Evolutionary conservation across 2,888 invertebrate species (phyloP).

Genomic region (Tinea semifulvella): DNA sequence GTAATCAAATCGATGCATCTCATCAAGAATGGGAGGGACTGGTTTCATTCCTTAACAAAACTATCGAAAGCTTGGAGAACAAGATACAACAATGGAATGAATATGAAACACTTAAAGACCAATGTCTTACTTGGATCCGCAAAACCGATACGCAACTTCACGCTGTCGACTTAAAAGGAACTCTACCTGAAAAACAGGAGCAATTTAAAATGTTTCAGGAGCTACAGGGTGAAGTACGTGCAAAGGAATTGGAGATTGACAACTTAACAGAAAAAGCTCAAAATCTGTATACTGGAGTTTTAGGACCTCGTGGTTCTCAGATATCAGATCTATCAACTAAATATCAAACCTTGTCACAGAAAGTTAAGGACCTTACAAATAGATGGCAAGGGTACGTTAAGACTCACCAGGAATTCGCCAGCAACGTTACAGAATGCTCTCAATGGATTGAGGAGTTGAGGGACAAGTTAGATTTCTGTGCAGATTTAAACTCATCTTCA

Average conservation of each 20-base stretch:
- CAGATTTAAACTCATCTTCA: slow-evolving; percentile 81
- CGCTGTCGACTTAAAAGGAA: slow-evolving; percentile 86
- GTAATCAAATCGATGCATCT: slow-evolving; percentile 86
- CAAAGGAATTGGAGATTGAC: slow-evolving; percentile 92
- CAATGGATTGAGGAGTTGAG: slow-evolving; percentile 86
- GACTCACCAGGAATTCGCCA: slow-evolving; percentile 88
- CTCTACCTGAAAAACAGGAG: slow-evolving; percentile 82
- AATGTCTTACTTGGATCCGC: slow-evolving; percentile 86
- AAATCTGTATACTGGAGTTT: slow-evolving; percentile 76
- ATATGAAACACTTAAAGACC: slow-evolving; percentile 87
- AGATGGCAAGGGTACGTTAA: slow-evolving; percentile 94
- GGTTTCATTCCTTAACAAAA: slow-evolving; percentile 77
- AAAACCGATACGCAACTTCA: slow-evolving; percentile 89
- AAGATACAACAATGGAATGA: slow-evolving; percentile 92
- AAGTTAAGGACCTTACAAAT: slow-evolving; percentile 88
- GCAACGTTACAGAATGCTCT: slow-evolving; percentile 79
- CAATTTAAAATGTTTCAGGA: slow-evolving; percentile 82
- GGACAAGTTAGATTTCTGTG: slow-evolving; percentile 87
- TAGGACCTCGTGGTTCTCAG: slow-evolving; percentile 80
- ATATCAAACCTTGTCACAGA: slow-evolving; percentile 89
- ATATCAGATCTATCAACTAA: slow-evolving; percentile 91
- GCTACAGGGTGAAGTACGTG: slow-evolving; percentile 87
- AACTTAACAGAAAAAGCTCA: slow-evolving; percentile 92
- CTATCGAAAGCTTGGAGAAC: slow-evolving; percentile 80
- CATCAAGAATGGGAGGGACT: slow-evolving; percentile 92